These are phyloP conservation scores for Pelvicachromis taeniatus DNA, from an alignment of 2,113 vertebrate species.

Conservation along the genomic window DNA sequence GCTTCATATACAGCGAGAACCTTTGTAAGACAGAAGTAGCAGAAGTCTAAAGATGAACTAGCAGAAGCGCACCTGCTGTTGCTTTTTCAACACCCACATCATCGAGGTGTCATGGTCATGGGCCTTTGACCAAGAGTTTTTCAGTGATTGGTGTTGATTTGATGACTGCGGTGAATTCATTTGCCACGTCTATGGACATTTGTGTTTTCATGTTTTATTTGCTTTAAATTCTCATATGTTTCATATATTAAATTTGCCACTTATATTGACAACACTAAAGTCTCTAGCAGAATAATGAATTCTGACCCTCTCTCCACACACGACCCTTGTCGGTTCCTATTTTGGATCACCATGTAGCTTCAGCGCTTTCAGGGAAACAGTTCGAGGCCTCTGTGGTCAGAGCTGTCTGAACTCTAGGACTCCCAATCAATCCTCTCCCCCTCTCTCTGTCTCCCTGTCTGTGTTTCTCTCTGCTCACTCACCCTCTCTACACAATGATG, in stretches of 20 bases:
- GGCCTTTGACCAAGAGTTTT: not conserved
- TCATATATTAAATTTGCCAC: not conserved
- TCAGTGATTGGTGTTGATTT: not conserved
- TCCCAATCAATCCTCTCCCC: constrained; percentile 45
- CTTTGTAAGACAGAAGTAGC: not conserved
- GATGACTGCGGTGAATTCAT: not conserved
- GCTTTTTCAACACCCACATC: not conserved
- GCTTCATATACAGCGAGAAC: not conserved
- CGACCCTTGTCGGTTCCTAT: constrained; percentile 13
- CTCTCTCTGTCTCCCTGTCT: not conserved
- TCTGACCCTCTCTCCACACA: not conserved
- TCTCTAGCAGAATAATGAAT: not conserved
- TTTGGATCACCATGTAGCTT: constrained; percentile 15
- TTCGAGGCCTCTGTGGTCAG: constrained; percentile 37
- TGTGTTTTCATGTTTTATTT: not conserved
- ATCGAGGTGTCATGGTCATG: not conserved
- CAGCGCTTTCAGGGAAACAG: constrained; percentile 22
- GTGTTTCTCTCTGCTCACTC: constrained; percentile 22
- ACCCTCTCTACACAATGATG: constrained; percentile 26
- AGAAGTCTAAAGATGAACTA: not conserved
- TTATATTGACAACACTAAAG: not conserved
- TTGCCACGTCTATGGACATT: not conserved
- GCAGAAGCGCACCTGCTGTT: not conserved
- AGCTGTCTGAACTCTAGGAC: constrained; percentile 50
- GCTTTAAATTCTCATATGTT: not conserved